Evolutionary conservation across 2,797 vertebrate species (phyloP).

Genomic region (Garrulus glandarius): DNA sequence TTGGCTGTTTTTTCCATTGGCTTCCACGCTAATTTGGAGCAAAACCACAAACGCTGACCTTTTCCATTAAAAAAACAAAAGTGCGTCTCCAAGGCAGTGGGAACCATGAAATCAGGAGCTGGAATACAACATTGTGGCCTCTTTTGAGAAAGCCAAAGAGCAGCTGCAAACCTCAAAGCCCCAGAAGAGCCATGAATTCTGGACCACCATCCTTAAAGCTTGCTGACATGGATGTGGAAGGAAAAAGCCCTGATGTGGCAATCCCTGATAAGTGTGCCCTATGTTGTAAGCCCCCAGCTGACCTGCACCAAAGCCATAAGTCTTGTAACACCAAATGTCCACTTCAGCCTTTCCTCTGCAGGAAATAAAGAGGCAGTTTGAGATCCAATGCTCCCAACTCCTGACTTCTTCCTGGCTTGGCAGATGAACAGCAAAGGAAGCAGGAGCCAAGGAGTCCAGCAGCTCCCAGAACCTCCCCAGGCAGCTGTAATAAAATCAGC

Average conservation of each 20-base stretch:
- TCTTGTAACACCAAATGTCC: background rate
- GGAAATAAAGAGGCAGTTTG: background rate
- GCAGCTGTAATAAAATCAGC: conserved; percentile 7
- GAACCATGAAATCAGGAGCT: background rate
- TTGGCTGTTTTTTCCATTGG: background rate
- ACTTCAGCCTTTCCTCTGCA: background rate
- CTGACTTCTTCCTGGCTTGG: background rate
- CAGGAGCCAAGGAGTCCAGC: background rate
- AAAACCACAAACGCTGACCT: background rate
- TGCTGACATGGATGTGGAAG: background rate
- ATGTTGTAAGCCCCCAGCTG: background rate
- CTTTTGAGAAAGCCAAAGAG: background rate
- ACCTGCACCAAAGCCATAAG: background rate
- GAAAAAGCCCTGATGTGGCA: background rate
- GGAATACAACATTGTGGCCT: background rate
- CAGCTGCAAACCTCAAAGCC: background rate
- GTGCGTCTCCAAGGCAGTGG: background rate
- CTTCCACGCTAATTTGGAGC: background rate
- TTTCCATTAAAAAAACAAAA: background rate
- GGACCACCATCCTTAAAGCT: background rate
- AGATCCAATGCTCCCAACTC: background rate
- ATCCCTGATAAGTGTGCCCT: background rate
- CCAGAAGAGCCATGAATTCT: background rate
- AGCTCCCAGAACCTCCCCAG: background rate
- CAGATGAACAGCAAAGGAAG: background rate